Evolutionary conservation across 2,797 vertebrate genomes (phyloP).

Genomic region (Ataeniobius toweri): DNA sequence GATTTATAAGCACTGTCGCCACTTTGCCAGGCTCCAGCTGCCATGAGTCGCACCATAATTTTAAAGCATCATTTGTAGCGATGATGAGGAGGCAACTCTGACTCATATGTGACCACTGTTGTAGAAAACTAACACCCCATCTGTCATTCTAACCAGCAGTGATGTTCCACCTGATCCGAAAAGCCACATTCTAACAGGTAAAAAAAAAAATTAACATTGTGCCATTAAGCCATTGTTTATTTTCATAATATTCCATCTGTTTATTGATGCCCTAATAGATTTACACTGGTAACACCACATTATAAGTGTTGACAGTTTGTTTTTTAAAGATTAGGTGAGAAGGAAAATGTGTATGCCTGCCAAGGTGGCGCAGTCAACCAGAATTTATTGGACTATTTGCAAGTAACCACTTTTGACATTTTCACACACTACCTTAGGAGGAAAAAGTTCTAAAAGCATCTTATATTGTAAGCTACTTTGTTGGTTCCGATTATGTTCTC

Average conservation of each 20-base stretch:
- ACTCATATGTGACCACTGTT: slow-evolving; percentile 59
- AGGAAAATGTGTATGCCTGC: slow-evolving; percentile 53
- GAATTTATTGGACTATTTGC: slow-evolving; percentile 52
- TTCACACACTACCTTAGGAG: slow-evolving; percentile 24
- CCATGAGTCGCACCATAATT: slow-evolving; percentile 52
- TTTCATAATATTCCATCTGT: slow-evolving; percentile 49
- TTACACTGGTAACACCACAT: slow-evolving; percentile 20
- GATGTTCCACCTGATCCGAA: slow-evolving; percentile 36
- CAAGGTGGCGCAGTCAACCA: slow-evolving; percentile 48
- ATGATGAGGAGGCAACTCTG: slow-evolving; percentile 59
- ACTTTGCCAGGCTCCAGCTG: slow-evolving; percentile 49
- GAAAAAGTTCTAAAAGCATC: slow-evolving; percentile 34
- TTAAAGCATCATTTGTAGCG: slow-evolving; percentile 51
- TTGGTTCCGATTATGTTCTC: background rate
- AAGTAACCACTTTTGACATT: slow-evolving; percentile 54
- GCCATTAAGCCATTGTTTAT: slow-evolving; percentile 15
- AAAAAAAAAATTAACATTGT: slow-evolving; percentile 12
- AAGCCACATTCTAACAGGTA: slow-evolving; percentile 31
- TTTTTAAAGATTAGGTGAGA: slow-evolving; percentile 45
- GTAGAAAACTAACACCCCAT: slow-evolving; percentile 41
- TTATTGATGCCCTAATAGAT: slow-evolving; percentile 39
- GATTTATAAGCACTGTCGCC: slow-evolving; percentile 54
- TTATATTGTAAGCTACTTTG: slow-evolving; percentile 43
- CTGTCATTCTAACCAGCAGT: slow-evolving; percentile 31
- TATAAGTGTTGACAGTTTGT: slow-evolving; percentile 34